A percentile compares a stretch with the other conserved stretches of the same genome.
Evolutionary conservation across 2,797 vertebrate species (phyloP).

Genomic region (Megalops cyprinoides): DNA sequence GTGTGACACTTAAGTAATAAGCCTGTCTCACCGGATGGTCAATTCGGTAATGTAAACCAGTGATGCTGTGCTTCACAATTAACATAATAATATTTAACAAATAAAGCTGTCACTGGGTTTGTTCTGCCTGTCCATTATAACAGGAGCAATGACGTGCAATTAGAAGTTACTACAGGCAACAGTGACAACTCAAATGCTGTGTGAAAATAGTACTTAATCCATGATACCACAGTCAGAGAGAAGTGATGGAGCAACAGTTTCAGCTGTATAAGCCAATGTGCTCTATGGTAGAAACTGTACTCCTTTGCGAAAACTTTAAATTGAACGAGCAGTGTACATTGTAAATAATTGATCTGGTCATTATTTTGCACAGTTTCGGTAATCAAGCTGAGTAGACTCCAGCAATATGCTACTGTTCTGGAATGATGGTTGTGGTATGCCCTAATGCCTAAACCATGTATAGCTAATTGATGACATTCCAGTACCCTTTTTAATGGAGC

Average conservation of each 20-base stretch:
- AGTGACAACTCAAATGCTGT: background rate
- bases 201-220: background rate
- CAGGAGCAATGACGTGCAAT: background rate
- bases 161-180: background rate
- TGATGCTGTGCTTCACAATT: background rate
- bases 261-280: background rate
- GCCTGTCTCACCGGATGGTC: background rate
- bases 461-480: too few relatives aligned
- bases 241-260: too few relatives aligned
- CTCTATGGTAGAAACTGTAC: background rate
- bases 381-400: too few relatives aligned
- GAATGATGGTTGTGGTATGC: too few relatives aligned
- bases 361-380: too few relatives aligned
- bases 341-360: too few relatives aligned
- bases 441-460: too few relatives aligned
- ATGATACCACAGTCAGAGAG: background rate
- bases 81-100: background rate
- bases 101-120: background rate
- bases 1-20: constrained; percentile 5
- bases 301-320: too few relatives aligned
- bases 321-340: too few relatives aligned
- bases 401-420: too few relatives aligned
- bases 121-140: background rate
- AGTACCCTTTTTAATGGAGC: too few relatives aligned
- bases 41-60: too few relatives aligned